phyloP scores from a whole-genome alignment of 2,113 vertebrate genomes.

The Cariama cristata region DNA sequence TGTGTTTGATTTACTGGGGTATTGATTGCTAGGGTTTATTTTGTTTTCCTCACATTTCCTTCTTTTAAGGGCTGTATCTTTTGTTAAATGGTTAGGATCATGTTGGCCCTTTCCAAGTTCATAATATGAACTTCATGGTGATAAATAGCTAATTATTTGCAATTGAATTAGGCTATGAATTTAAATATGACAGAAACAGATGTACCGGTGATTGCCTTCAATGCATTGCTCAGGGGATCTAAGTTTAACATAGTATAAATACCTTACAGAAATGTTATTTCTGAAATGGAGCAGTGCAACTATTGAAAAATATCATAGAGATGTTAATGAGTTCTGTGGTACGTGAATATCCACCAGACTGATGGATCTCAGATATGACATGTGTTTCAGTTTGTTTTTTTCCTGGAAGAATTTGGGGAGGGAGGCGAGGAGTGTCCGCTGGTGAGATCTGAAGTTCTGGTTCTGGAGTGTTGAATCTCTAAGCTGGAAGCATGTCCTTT shows the following conservation, averaged over 20 bases:
- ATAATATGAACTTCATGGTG: slow-evolving; percentile 7
- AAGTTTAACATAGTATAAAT: not conserved
- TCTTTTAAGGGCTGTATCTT: not conserved
- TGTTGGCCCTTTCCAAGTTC: not conserved
- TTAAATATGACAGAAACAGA: slow-evolving; percentile 41
- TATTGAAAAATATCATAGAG: not conserved
- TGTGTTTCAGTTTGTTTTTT: not conserved
- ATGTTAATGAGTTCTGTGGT: not conserved
- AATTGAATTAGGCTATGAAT: slow-evolving; percentile 40
- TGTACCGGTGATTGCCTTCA: slow-evolving; percentile 13
- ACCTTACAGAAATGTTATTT: not conserved
- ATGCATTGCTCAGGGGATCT: not conserved
- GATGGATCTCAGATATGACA: not conserved
- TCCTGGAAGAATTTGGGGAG: not conserved
- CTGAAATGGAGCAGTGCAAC: not conserved
- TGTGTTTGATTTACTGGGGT: slow-evolving; percentile 11
- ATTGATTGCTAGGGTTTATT: not conserved
- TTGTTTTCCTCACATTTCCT: slow-evolving; percentile 2
- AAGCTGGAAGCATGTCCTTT: not conserved
- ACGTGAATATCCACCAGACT: not conserved
- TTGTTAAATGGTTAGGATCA: not conserved
- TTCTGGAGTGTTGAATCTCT: not conserved
- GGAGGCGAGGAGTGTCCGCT: not conserved
- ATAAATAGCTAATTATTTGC: slow-evolving; percentile 60
- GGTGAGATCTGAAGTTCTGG: not conserved